Conservation (phyloP, 1,140 invertebrate species). For the Micrasema minimum region DNA sequence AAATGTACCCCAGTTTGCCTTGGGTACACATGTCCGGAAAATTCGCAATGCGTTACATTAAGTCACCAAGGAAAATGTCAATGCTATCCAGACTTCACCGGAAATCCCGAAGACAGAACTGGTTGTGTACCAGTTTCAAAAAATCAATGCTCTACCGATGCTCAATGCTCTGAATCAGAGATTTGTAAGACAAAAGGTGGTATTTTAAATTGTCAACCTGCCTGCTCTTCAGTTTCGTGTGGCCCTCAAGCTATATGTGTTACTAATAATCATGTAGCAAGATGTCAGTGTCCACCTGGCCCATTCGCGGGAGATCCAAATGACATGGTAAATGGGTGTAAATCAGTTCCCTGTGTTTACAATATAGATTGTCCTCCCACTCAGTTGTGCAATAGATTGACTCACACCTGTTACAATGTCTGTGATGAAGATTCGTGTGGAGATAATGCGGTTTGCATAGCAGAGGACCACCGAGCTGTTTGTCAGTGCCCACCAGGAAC, state of each 20-base stretch:
- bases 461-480: constrained; percentile 81
- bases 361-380: constrained; percentile 82
- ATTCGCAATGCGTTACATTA: constrained; percentile 81
- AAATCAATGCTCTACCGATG: constrained; percentile 82
- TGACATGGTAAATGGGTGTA: constrained; percentile 78
- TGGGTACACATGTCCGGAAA: constrained; percentile 83
- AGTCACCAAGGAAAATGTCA: constrained; percentile 82
- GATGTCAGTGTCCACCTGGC: constrained; percentile 88
- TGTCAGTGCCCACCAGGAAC: constrained; percentile 89
- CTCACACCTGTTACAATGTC: constrained; percentile 83
- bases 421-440: constrained; percentile 86
- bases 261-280: constrained; percentile 87
- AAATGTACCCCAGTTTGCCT: constrained; percentile 83
- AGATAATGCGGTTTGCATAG: constrained; percentile 86
- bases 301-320: constrained; percentile 86
- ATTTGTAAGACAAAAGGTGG: constrained; percentile 71
- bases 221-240: constrained; percentile 80
- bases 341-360: constrained; percentile 84
- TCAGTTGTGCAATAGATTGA: constrained; percentile 83
- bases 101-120: constrained; percentile 88
- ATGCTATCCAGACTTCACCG: constrained; percentile 81
- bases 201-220: constrained; percentile 73
- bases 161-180: constrained; percentile 83
- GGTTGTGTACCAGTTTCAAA: constrained; percentile 79
- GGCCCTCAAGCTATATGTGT: constrained; percentile 87